Evolutionary conservation across 2,113 vertebrate species (phyloP), one percentile per base, ranked within the genome.

Genomic region (Enhydra lutris): DNA sequence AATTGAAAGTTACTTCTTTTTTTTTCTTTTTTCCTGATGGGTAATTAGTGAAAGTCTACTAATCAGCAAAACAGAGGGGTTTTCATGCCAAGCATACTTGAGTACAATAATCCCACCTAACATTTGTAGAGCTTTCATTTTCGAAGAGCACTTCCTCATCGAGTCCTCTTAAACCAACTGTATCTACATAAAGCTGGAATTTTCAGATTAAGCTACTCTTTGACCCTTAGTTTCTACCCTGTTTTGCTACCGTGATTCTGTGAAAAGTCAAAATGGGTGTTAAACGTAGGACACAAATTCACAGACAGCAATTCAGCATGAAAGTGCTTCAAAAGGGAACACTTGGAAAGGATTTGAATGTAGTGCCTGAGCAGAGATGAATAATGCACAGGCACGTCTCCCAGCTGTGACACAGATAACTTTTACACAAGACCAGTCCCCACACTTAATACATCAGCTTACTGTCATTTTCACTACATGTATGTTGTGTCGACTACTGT

Each of bases 311-410:
- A 96, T 93, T 97, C 89, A 92, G 86, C 93, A 90, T 90, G 52
- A 96, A 97, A 96, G 80, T 92, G 36, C 50, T 98, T 92, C 84
- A 95, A 84, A 97, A 91, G 69, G 84, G 45, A 97, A 81, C 91
- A 93, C 89, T 95, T 96, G 52, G 93, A 97, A 94, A 80, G 61
- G 85, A 95, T 97, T 95, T 96, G 95, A 98, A 98, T 96, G 78
- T 89, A 95, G 89, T 87, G 91, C 52, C 79, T 90, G 67, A 79
- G 69, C 42, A 90, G 86, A 94, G 85, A 92, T 97, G 83, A 97
- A 93, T 89, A 94, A 97, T 87, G 82, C 91, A 93, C 81, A 69
- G 6, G 39, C 95, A 98, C 26, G 6, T 83, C 88, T 52, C 45
- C 79, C 81, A 71, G 67, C 80, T 92, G 90, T 95, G 95, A 81